phyloP scores from a whole-genome alignment of 2,797 vertebrate species.

The Poeciliopsis turneri region DNA sequence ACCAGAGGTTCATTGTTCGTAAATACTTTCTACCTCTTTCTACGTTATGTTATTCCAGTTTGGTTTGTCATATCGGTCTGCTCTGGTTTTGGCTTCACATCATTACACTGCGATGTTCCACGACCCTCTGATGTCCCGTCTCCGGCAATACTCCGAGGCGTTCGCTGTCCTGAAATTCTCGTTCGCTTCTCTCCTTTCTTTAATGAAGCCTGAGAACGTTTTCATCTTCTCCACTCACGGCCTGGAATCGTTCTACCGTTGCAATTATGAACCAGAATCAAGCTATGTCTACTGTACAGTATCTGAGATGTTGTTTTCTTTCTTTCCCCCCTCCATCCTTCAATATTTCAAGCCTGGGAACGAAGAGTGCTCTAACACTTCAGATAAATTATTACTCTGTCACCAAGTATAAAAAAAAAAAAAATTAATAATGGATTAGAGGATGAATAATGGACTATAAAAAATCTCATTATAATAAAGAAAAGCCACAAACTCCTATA shows the following conservation, averaged over 20 bases:
- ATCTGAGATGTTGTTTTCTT: not conserved
- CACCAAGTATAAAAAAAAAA: not conserved
- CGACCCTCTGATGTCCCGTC: not conserved
- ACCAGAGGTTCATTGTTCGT: not conserved
- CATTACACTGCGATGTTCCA: not conserved
- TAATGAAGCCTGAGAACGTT: not conserved
- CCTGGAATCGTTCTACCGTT: not conserved
- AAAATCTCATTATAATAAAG: not conserved
- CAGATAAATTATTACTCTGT: conserved; percentile 12
- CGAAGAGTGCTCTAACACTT: not conserved
- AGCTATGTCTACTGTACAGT: not conserved
- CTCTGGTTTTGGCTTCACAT: not conserved
- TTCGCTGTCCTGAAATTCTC: not conserved
- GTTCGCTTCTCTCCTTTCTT: not conserved
- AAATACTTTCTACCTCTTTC: not conserved
- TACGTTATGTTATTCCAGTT: not conserved
- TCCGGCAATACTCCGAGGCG: not conserved
- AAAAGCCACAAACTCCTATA: not conserved
- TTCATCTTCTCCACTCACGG: not conserved
- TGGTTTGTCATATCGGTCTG: not conserved
- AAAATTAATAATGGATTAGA: conserved; percentile 2
- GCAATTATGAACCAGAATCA: not conserved
- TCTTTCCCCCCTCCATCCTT: not conserved
- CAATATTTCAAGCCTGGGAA: conserved; percentile 11
- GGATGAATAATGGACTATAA: not conserved